A percentile compares a stretch with the other conserved stretches of the same genome.
Conservation (phyloP, 2,797 vertebrate genomes). For the Hybognathus amarus region DNA sequence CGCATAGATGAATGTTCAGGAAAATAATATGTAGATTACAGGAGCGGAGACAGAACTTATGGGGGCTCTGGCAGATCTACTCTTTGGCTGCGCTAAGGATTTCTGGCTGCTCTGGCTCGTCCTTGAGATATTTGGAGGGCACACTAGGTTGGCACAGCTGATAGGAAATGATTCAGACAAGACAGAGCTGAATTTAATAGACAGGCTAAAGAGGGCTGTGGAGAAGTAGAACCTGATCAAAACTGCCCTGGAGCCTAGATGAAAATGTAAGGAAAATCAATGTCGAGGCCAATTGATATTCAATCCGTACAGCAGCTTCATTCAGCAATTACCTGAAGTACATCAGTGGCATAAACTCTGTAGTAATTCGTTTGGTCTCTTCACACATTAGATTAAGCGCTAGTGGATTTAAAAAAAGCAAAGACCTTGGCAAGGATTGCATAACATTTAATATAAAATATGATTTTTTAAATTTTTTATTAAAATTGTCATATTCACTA, state of each 20-base stretch:
- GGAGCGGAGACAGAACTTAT: background rate
- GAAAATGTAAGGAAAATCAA: conserved; percentile 1
- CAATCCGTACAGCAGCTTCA: background rate
- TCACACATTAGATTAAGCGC: background rate
- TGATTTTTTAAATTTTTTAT: too few relatives aligned
- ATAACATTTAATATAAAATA: background rate
- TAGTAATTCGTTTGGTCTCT: background rate
- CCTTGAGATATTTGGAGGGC: conserved; percentile 41
- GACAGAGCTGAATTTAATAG: conserved; percentile 23
- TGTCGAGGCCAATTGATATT: background rate
- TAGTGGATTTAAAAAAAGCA: background rate
- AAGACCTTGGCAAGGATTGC: background rate
- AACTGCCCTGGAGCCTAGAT: background rate
- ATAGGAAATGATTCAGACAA: conserved; percentile 45
- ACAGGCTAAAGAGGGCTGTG: conserved; percentile 29
- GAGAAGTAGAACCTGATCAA: conserved; percentile 7
- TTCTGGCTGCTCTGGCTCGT: conserved; percentile 36
- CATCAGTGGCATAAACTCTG: background rate
- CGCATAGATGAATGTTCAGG: background rate
- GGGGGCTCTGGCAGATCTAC: conserved; percentile 31
- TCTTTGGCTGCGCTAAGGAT: conserved; percentile 33
- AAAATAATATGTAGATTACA: background rate
- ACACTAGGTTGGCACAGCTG: conserved; percentile 14
- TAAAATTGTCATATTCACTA: background rate
- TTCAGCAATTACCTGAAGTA: background rate